These are phyloP conservation scores for Portunus trituberculatus DNA, from an alignment of 1,140 invertebrate species.

Conservation along the genomic window DNA sequence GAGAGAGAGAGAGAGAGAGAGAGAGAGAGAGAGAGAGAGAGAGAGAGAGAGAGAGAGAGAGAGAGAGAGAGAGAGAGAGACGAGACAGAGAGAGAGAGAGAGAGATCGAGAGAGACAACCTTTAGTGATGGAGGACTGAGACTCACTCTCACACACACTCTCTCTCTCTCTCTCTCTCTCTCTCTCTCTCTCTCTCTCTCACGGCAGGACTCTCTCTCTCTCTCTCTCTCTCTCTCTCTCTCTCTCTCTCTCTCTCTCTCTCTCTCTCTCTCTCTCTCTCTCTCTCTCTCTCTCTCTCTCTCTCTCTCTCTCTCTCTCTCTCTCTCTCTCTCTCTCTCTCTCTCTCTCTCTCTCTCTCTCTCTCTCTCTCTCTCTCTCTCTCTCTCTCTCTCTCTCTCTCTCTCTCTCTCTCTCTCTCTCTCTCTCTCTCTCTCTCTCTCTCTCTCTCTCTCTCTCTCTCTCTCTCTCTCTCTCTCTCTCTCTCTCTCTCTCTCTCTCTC, in stretches of 20 bases:
- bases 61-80: too few relatives aligned
- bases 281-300: neutral
- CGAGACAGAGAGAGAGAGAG: too few relatives aligned
- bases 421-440: neutral
- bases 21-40: too few relatives aligned
- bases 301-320: neutral
- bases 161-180: neutral
- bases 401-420: neutral
- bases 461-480: neutral
- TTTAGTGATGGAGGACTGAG: too few relatives aligned
- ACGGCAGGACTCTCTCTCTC: neutral
- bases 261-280: neutral
- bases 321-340: neutral
- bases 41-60: too few relatives aligned
- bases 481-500: neutral
- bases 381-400: neutral
- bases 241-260: neutral
- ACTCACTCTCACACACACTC: too few relatives aligned
- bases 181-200: slow-evolving; percentile 1
- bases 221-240: neutral
- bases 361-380: neutral
- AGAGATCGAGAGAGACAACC: too few relatives aligned
- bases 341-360: neutral
- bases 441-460: neutral
- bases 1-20: too few relatives aligned